Evolutionary conservation across 2,888 invertebrate genomes (phyloP), one percentile per base, ranked within the genome.

Genomic region (Nematopogon swammerdamellus): DNA sequence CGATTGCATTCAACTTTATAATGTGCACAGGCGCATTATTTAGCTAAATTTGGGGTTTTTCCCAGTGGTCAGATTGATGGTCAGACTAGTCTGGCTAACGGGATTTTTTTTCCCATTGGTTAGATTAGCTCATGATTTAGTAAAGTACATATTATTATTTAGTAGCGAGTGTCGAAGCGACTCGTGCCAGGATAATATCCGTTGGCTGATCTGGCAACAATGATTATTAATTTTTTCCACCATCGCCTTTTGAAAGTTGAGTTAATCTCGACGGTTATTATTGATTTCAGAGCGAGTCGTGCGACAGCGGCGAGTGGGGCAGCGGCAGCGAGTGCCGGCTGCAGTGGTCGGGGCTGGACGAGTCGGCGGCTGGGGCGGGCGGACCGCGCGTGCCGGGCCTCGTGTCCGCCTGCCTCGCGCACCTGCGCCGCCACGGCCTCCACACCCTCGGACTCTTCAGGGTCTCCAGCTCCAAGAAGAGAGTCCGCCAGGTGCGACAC

Each of bases 371-470:
- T 1, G 74, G 76, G 1, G 69, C 69, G 1, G 77, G 74, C 0
- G 68, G 83, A 57, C 79, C 82, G 3, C 76, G 82, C 51, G 89
- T 95, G 16, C 95, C 95, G 0, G 82, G 84, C 20, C 82, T 96
- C 56, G 87, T 95, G 42, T 82, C 82, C 51, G 86, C 87, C 54
- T 95, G 95, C 64, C 86, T 94, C 53, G 84, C 85, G 57, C 91
- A 90, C 67, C 75, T 92, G 51, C 87, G 90, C 64, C 76, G 77
- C 43, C 77, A 86, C 60, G 91, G 91, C 19, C 72, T 92, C 45
- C 82, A 86, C 58, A 89, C 88, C 30, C 80, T 91, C n/a, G 93
- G 93, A 2, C 85, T 92, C 52, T 93, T 92, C 68, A 82, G 92
- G 52, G 90, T 92, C 47, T 89, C 91, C 59, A 87, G 90, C 36